Evolutionary conservation across 2,113 vertebrate species (phyloP).

Genomic region (Chaetops frenatus): DNA sequence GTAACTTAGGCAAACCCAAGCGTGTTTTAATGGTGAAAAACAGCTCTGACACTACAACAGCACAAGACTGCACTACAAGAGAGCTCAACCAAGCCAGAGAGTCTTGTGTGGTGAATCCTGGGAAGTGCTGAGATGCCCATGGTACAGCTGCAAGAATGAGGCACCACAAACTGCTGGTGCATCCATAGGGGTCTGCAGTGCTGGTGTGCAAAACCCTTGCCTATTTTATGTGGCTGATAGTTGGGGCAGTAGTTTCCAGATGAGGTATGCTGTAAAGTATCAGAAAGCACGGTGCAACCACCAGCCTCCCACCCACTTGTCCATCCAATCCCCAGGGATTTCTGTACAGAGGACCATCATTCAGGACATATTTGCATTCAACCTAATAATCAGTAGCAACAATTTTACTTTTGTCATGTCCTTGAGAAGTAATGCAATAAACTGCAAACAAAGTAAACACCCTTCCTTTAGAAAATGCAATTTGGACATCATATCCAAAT

Average conservation of each 20-base stretch:
- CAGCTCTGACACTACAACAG: not conserved
- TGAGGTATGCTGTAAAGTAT: not conserved
- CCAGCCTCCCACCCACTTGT: not conserved
- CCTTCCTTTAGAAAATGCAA: conserved; percentile 5
- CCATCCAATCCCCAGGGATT: not conserved
- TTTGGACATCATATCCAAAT: not conserved
- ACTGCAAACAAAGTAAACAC: conserved; percentile 9
- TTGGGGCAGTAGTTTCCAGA: not conserved
- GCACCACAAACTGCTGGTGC: not conserved
- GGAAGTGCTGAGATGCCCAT: not conserved
- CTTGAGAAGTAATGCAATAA: conserved; percentile 33
- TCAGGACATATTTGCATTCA: not conserved
- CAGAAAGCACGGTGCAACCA: not conserved
- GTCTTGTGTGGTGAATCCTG: not conserved
- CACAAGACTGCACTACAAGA: not conserved
- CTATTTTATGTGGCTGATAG: not conserved
- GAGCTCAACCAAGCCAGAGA: not conserved
- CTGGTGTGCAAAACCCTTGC: not conserved
- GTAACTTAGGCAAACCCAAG: not conserved
- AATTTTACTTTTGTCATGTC: not conserved
- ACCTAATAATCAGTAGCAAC: not conserved
- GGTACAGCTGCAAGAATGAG: not conserved
- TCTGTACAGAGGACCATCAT: not conserved
- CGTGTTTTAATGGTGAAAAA: not conserved
- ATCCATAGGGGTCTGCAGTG: not conserved